phyloP scores from a whole-genome alignment of 2,888 invertebrate species.

The Coremacera marginata region DNA sequence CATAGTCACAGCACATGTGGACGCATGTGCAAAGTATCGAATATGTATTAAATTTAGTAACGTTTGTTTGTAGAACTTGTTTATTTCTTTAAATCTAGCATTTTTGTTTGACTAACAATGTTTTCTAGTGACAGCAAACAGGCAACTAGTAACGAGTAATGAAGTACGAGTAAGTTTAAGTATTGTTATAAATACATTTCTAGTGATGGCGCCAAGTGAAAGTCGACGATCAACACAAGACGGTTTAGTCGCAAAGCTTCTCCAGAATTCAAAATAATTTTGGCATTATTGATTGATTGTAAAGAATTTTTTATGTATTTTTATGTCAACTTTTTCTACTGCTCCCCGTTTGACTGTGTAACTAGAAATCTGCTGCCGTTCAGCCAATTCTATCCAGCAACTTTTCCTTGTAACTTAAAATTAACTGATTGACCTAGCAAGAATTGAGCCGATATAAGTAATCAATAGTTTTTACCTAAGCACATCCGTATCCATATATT shows the following conservation, averaged over 20 bases:
- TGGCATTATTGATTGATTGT: too few relatives aligned
- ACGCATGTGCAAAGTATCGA: conserved; percentile 14
- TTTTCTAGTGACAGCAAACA: conserved; percentile 17
- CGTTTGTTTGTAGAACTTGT: background rate
- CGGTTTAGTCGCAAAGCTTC: too few relatives aligned
- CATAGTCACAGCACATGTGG: background rate
- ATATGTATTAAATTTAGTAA: conserved; percentile 14
- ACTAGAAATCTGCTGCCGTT: too few relatives aligned
- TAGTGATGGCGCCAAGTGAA: background rate
- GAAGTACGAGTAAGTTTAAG: background rate
- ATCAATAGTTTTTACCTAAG: background rate
- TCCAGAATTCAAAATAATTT: too few relatives aligned
- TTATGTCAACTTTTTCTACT: too few relatives aligned
- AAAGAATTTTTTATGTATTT: too few relatives aligned
- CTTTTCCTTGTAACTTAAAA: background rate
- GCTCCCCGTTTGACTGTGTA: too few relatives aligned
- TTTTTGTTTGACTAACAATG: background rate
- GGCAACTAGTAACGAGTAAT: background rate
- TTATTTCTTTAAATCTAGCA: background rate
- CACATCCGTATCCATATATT: background rate
- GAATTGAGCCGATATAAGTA: background rate
- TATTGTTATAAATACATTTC: background rate
- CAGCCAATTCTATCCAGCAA: background rate
- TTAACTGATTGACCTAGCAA: background rate
- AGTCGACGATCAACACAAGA: too few relatives aligned